Evolutionary conservation across 2,888 invertebrate genomes (phyloP), one percentile per base, ranked within the genome.

Genomic region (Rhamphomyia laevipes): DNA sequence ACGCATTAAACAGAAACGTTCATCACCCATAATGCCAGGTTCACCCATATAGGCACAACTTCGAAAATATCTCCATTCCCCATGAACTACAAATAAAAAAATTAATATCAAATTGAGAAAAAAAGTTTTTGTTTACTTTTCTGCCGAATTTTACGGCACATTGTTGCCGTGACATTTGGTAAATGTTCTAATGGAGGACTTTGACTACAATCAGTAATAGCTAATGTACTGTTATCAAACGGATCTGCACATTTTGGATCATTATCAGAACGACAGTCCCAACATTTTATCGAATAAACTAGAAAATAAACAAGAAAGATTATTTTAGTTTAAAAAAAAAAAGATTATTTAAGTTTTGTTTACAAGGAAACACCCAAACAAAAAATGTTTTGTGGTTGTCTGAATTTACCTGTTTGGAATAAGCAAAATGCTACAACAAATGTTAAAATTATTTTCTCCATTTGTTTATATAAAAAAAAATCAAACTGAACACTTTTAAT

Each of bases 171-270:
- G 0, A 83, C 74, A 17, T 81, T 83, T 2, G 80, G 81, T 49
- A 87, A 72, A 67, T 86, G 84, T 1, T 73, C 63, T 31, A 86
- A 66, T 9, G 77, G 76, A 13, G 66, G 71, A 51, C 74, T 77
- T 61, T 81, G 78, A 46, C 72, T 75, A 58, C 88, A 89, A 63
- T 92, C 90, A 0, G 83, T 84, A 45, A 91, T 89, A 0, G 89
- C 87, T 51, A 90, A 80, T 0, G 91, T 86, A 30, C 80, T 79
- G 63, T 93, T 93, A 66, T 93, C 92, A 61, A 93, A 93, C 1
- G 92, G 92, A 73, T 93, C 92, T 0, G 84, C 82, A 64, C 93
- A 93, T 72, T 90, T 87, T 1, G 90, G 87, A 70, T 93, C 92
- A 49, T 80, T 81, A 62, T 86, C 87, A 1, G 91, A 92, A 55